Evolutionary conservation across 2,113 vertebrate genomes (phyloP).

Genomic region (Parus major): DNA sequence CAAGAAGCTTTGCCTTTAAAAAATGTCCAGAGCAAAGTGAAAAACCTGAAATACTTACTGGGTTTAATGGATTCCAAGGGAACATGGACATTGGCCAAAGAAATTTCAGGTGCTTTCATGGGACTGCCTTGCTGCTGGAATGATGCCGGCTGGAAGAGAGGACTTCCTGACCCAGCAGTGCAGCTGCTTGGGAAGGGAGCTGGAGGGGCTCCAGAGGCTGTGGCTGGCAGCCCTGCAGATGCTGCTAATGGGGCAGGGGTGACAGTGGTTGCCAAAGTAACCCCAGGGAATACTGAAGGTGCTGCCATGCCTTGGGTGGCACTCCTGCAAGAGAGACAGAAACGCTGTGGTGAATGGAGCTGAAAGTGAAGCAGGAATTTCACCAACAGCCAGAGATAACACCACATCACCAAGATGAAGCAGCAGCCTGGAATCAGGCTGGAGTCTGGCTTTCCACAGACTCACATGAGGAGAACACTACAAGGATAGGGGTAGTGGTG

Average conservation of each 20-base stretch:
- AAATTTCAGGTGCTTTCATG: conserved; percentile 75
- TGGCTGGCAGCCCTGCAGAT: background rate
- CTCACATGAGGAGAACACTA: background rate
- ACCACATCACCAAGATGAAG: background rate
- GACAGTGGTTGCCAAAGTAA: conserved; percentile 24
- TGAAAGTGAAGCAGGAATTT: background rate
- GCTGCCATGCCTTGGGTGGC: conserved; percentile 35
- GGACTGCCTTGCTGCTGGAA: conserved; percentile 80
- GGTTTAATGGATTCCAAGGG: conserved; percentile 91
- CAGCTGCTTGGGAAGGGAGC: conserved; percentile 53
- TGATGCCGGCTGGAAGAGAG: conserved; percentile 76
- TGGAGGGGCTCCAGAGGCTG: conserved; percentile 50
- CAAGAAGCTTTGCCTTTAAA: background rate
- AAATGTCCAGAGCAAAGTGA: background rate
- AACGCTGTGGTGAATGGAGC: background rate
- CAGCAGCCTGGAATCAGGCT: background rate
- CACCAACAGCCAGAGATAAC: background rate
- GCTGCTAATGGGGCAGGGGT: conserved; percentile 23
- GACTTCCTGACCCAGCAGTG: conserved; percentile 72
- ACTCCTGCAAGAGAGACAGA: conserved; percentile 63
- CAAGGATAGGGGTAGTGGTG: background rate
- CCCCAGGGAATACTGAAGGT: conserved; percentile 50
- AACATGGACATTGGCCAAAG: conserved; percentile 85
- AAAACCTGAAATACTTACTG: conserved; percentile 79
- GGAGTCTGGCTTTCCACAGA: fast-evolving